Conservation (phyloP, 2,888 invertebrate species). For the Halocaridina rubra region DNA sequence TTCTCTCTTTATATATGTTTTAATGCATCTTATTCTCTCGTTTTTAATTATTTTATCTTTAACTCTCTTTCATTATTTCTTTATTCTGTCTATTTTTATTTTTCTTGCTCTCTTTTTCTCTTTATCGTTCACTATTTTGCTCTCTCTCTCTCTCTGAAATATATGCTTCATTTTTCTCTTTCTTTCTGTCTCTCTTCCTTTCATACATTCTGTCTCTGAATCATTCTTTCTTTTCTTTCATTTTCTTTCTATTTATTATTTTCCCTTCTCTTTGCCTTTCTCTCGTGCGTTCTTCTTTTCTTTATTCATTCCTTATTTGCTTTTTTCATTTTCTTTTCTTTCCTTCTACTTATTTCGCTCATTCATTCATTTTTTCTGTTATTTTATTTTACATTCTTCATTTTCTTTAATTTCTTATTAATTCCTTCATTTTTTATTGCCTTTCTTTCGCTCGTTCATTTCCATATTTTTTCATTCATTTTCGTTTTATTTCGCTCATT, state of each 20-base stretch:
- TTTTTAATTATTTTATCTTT: too few relatives aligned
- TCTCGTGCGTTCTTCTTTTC: neutral
- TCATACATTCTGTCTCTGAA: neutral
- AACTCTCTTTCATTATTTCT: too few relatives aligned
- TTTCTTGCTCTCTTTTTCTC: neutral
- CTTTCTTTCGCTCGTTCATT: neutral
- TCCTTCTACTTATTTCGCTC: neutral
- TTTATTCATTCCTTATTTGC: neutral
- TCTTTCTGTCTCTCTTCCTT: neutral
- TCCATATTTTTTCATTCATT: neutral
- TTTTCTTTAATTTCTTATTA: neutral
- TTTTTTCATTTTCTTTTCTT: neutral
- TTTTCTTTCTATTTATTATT: neutral
- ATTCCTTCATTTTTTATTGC: neutral
- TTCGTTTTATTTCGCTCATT: neutral
- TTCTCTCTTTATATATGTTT: neutral
- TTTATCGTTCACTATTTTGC: neutral
- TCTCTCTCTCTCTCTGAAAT: neutral
- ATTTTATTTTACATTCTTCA: too few relatives aligned
- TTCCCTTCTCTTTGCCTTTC: neutral
- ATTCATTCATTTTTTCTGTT: neutral
- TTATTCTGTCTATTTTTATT: too few relatives aligned
- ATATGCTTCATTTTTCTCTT: too few relatives aligned
- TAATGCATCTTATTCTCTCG: too few relatives aligned
- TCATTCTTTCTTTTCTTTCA: neutral